A percentile compares a stretch with the other conserved stretches of the same genome.
These are phyloP conservation scores for Dufourea novaeangliae DNA, from an alignment of 1,140 invertebrate genomes.

Conservation along the genomic window DNA sequence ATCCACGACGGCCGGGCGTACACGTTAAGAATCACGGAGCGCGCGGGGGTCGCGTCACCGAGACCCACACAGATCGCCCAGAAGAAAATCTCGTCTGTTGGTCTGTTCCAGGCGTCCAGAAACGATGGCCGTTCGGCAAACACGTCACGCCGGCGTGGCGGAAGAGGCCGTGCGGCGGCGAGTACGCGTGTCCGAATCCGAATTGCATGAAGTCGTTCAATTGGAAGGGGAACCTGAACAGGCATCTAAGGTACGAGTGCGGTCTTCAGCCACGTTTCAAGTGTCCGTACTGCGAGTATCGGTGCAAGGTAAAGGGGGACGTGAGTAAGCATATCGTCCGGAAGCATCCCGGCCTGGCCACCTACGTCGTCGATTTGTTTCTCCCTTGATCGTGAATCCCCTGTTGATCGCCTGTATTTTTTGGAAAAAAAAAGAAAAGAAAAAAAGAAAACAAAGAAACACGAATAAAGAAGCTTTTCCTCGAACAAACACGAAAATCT, in stretches of 20 bases:
- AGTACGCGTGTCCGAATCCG: constrained; percentile 52
- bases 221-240: constrained; percentile 76
- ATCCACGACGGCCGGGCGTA: no score
- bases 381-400: background rate
- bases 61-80: background rate
- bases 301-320: constrained; percentile 63
- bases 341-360: constrained; percentile 43
- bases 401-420: constrained; percentile 5
- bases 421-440: no score
- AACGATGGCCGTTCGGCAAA: background rate
- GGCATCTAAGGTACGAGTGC: constrained; percentile 80
- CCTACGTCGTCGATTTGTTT: constrained; percentile 56
- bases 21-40: background rate
- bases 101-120: constrained; percentile 37
- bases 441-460: no score
- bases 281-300: constrained; percentile 77
- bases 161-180: background rate
- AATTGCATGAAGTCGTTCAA: constrained; percentile 80
- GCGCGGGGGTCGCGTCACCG: no score
- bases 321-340: constrained; percentile 64
- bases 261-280: constrained; percentile 77
- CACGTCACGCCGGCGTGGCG: background rate
- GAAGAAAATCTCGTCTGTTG: constrained; percentile 35
- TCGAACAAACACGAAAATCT: no score
- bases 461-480: constrained; percentile 5